phyloP scores from a whole-genome alignment of 2,888 invertebrate species.

The Mythimna vitellina region DNA sequence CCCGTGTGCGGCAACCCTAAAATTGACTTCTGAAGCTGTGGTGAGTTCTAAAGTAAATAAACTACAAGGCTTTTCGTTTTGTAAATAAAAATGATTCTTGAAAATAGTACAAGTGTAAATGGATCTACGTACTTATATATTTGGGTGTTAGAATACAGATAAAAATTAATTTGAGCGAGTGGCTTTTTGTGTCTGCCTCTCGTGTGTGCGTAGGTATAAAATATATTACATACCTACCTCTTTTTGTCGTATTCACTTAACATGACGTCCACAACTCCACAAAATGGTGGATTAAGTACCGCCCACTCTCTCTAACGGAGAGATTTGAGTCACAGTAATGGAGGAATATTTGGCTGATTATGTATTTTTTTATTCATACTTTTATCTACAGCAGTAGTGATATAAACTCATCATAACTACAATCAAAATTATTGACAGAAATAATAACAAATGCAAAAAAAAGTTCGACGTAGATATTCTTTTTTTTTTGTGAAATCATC shows the following conservation, averaged over 20 bases:
- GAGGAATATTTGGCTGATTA: no score
- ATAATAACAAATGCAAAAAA: no score
- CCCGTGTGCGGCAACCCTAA: not conserved
- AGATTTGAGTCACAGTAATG: not conserved
- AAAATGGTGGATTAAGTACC: not conserved
- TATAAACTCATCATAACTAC: not conserved
- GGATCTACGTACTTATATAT: not conserved
- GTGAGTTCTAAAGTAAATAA: conserved; percentile 31
- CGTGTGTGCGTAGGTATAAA: not conserved
- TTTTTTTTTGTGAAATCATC: no score
- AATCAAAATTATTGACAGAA: no score
- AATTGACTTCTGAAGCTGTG: conserved; percentile 21
- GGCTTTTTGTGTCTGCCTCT: not conserved
- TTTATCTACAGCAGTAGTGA: not conserved
- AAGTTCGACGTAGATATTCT: no score
- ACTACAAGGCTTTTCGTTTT: conserved; percentile 22
- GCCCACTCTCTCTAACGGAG: not conserved
- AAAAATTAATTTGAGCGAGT: not conserved
- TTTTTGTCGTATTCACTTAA: not conserved
- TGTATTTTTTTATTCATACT: not conserved
- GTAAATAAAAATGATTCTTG: conserved; percentile 18
- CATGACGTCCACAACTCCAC: not conserved
- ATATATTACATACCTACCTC: not conserved
- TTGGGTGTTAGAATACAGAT: not conserved
- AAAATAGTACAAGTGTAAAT: not conserved